Percentiles rank a stretch among this genome's conserved stretches.
These are phyloP conservation scores for Danaus melanippus DNA, from an alignment of 1,140 invertebrate genomes.

Conservation along the genomic window DNA sequence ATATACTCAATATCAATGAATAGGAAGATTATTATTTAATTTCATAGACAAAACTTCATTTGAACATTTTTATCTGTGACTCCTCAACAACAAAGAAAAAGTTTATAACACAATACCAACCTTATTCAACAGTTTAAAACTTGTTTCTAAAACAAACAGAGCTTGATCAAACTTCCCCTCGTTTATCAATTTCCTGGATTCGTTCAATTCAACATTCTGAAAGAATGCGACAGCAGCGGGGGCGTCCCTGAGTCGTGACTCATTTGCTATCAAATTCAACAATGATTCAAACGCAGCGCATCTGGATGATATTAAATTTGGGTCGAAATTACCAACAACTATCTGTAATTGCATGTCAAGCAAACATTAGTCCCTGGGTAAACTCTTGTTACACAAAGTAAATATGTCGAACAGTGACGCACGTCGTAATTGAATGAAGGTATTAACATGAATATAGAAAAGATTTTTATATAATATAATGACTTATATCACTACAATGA, in stretches of 20 bases:
- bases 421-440: no score
- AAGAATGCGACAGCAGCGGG: conserved; percentile 78
- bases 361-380: no score
- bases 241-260: conserved; percentile 75
- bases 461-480: no score
- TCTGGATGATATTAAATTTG: conserved; percentile 78
- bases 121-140: conserved; percentile 82
- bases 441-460: no score
- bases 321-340: conserved; percentile 83
- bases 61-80: no score
- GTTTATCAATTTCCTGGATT: conserved; percentile 75
- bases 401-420: no score
- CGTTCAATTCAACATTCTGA: conserved; percentile 76
- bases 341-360: conserved; percentile 41
- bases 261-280: conserved; percentile 74
- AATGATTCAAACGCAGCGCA: conserved; percentile 81
- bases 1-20: no score
- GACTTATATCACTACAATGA: no score
- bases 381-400: no score
- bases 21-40: no score
- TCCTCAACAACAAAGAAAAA: no score
- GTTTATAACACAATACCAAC: conserved; percentile 29
- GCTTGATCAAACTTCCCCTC: conserved; percentile 77
- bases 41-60: no score
- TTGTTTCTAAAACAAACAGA: conserved; percentile 78